Evolutionary conservation across 1,140 invertebrate species (phyloP).

Genomic region (Drosophila dunni): DNA sequence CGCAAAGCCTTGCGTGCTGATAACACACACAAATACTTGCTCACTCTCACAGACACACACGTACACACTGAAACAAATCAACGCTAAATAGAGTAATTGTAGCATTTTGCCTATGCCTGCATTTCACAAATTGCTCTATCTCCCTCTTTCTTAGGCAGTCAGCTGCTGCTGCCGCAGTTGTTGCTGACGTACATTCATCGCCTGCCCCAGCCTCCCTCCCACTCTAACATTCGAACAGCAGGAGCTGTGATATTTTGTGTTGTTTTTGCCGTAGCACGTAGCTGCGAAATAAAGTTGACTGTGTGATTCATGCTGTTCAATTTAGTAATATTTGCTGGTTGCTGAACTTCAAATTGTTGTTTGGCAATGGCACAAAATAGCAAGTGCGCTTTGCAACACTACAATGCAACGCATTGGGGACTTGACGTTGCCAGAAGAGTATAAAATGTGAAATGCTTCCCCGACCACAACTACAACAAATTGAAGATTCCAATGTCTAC

Average conservation of each 20-base stretch:
- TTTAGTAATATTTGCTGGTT: conserved; percentile 28
- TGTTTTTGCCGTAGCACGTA: conserved; percentile 53
- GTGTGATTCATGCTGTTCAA: conserved; percentile 62
- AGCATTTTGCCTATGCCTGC: conserved; percentile 34
- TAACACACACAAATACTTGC: conserved; percentile 44
- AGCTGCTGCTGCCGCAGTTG: conserved; percentile 56
- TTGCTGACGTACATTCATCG: conserved; percentile 27
- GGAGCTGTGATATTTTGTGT: conserved; percentile 44
- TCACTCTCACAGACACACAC: conserved; percentile 22
- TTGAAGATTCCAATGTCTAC: too few species aligned
- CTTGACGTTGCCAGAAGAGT: conserved; percentile 13
- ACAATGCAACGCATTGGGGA: not conserved
- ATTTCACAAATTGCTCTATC: conserved; percentile 16
- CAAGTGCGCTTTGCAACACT: conserved; percentile 56
- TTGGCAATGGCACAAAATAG: conserved; percentile 61
- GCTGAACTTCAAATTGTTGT: conserved; percentile 63
- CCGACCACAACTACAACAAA: too few species aligned
- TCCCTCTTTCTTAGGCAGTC: conserved; percentile 20
- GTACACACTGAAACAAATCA: conserved; percentile 42
- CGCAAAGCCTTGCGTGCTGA: conserved; percentile 34
- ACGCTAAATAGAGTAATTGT: conserved; percentile 58
- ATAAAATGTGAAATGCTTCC: too few species aligned
- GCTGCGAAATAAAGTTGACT: conserved; percentile 63
- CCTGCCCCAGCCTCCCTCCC: conserved; percentile 27
- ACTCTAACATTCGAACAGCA: conserved; percentile 29